Percentiles rank a stretch among this genome's conserved stretches.
These are phyloP conservation scores for Phyllotis vaccarum DNA, from an alignment of 2,797 vertebrate genomes.

Conservation along the genomic window DNA sequence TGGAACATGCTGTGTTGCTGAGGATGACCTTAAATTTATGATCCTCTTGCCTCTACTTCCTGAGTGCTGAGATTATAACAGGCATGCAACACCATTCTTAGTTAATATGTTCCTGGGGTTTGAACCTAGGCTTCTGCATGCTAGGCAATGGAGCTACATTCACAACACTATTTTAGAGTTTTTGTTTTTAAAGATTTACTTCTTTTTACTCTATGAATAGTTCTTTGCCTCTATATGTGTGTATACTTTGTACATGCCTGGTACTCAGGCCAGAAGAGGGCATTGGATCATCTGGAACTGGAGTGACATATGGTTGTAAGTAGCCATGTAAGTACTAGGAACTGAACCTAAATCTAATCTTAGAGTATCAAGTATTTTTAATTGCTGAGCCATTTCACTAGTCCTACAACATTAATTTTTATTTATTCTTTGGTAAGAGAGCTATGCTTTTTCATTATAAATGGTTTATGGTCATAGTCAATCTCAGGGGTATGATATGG, in stretches of 20 bases:
- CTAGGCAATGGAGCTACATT: neutral
- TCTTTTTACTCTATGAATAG: constrained; percentile 4
- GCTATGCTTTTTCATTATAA: no score
- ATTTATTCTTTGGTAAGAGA: constrained; percentile 14
- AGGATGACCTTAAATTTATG: neutral
- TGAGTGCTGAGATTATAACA: neutral
- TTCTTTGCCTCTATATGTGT: neutral
- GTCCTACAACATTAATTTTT: neutral
- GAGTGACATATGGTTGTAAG: neutral
- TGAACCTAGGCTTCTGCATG: neutral
- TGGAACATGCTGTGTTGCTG: neutral
- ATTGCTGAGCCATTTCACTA: neutral
- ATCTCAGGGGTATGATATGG: no score
- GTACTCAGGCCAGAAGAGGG: neutral
- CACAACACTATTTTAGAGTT: neutral
- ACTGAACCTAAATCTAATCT: neutral
- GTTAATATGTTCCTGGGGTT: neutral
- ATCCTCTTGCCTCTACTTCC: neutral
- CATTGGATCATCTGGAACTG: neutral
- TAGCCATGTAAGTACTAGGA: neutral
- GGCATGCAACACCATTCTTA: neutral
- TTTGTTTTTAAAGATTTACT: neutral
- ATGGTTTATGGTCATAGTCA: no score
- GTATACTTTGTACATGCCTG: neutral
- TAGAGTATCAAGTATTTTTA: neutral